Evolutionary conservation across 2,888 invertebrate genomes (phyloP).

Genomic region (Cactoblastis cactorum): DNA sequence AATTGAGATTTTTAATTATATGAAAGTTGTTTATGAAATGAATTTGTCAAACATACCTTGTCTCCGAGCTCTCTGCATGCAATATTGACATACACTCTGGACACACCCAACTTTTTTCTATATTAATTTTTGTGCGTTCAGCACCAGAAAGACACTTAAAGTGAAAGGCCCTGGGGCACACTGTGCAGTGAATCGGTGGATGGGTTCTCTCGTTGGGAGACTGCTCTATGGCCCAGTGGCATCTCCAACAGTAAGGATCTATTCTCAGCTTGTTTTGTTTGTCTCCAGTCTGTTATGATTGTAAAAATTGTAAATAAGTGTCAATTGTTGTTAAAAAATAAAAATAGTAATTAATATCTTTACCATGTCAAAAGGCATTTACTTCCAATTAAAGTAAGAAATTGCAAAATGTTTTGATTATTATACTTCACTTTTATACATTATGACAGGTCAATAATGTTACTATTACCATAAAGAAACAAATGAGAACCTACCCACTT

Average conservation of each 20-base stretch:
- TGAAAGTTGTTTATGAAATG: not conserved
- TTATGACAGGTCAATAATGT: constrained; percentile 2
- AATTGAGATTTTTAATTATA: not conserved
- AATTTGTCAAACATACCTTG: constrained; percentile 67
- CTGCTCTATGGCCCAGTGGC: constrained; percentile 85
- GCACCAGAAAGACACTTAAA: constrained; percentile 83
- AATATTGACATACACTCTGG: constrained; percentile 89
- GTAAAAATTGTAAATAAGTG: not conserved
- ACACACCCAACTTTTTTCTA: constrained; percentile 85
- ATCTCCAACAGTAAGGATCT: constrained; percentile 95
- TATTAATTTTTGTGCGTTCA: constrained; percentile 61
- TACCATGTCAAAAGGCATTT: not conserved
- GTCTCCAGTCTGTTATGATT: constrained; percentile 30
- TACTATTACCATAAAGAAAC: constrained; percentile 8
- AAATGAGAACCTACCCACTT: constrained; percentile 14
- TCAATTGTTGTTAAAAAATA: not conserved
- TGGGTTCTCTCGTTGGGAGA: constrained; percentile 55
- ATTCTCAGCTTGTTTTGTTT: constrained; percentile 55
- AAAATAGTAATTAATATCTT: not conserved
- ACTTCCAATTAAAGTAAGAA: not conserved
- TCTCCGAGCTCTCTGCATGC: constrained; percentile 85
- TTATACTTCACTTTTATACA: not conserved
- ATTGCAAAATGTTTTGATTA: not conserved
- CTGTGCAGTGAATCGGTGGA: constrained; percentile 82
- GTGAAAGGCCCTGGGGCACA: constrained; percentile 93